phyloP scores from a whole-genome alignment of 1,140 invertebrate genomes.

The Euwallacea similis region DNA sequence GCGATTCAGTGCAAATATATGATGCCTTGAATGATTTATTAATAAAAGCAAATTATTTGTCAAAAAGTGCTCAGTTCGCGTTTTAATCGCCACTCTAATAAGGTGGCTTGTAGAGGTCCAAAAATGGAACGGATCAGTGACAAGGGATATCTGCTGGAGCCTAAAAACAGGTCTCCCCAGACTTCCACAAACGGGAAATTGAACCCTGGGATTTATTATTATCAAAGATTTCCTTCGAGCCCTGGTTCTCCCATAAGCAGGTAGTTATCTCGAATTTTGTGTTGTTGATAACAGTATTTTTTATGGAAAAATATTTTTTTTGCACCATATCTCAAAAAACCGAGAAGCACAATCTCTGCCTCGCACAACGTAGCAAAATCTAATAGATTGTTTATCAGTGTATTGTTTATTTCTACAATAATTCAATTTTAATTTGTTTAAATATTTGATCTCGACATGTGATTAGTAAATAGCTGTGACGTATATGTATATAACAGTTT shows the following conservation, averaged over 20 bases:
- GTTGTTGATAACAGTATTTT: no score
- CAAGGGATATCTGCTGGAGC: slow-evolving; percentile 13
- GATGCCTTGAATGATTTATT: slow-evolving; percentile 18
- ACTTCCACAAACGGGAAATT: not conserved
- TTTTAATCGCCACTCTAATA: not conserved
- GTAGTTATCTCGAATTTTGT: not conserved
- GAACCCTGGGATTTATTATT: slow-evolving; percentile 21
- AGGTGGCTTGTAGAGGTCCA: not conserved
- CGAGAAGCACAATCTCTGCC: no score
- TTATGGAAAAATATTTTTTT: no score
- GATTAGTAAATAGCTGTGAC: no score
- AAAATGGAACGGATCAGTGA: not conserved
- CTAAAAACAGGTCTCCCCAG: slow-evolving; percentile 6
- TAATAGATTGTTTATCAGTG: no score
- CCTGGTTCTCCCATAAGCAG: slow-evolving; percentile 18
- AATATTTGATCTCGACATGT: no score
- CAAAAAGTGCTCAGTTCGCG: slow-evolving; percentile 18
- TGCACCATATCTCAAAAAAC: no score
- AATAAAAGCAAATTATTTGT: slow-evolving; percentile 12
- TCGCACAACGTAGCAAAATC: no score
- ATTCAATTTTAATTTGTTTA: no score
- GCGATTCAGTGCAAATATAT: slow-evolving; percentile 36
- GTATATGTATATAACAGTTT: no score
- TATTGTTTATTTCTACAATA: no score
- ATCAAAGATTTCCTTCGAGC: slow-evolving; percentile 3